A percentile compares a stretch with the other conserved stretches of the same genome.
phyloP scores from a whole-genome alignment of 1,140 invertebrate species.

The Nylanderia fulva region DNA sequence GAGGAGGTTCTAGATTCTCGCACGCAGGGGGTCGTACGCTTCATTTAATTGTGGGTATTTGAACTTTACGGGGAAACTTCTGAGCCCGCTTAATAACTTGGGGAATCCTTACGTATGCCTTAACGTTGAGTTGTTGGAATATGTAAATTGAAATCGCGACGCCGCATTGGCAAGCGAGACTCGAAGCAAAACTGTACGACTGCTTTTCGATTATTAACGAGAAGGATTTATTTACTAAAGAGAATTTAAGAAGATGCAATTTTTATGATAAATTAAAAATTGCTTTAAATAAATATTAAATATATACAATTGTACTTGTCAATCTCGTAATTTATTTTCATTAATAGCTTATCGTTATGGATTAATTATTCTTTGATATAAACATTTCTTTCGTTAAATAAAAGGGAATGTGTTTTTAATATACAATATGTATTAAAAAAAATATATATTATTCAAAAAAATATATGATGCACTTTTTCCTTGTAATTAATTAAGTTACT shows the following conservation, averaged over 20 bases:
- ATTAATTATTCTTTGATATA: not conserved
- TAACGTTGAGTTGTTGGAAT: conserved; percentile 38
- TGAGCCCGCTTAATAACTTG: conserved; percentile 75
- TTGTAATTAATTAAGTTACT: not conserved
- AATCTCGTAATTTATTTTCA: not conserved
- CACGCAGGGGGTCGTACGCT: conserved; percentile 79
- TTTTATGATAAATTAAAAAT: not conserved
- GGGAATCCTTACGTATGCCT: conserved; percentile 71
- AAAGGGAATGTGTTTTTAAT: too few species aligned
- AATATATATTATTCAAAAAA: too few species aligned
- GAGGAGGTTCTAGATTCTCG: conserved; percentile 74
- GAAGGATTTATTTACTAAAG: not conserved
- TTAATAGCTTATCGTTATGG: not conserved
- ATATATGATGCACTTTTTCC: too few species aligned
- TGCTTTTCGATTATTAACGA: not conserved
- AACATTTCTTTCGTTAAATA: too few species aligned
- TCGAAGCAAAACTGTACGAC: conserved; percentile 17
- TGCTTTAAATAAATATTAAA: not conserved
- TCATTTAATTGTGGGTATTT: conserved; percentile 85
- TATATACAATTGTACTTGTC: not conserved
- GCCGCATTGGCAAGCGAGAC: conserved; percentile 15
- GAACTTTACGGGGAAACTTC: conserved; percentile 77
- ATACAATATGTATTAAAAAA: too few species aligned
- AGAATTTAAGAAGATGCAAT: not conserved
- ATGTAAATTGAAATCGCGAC: conserved; percentile 71